Percentiles rank a stretch among this genome's conserved stretches.
phyloP scores from a whole-genome alignment of 1,140 invertebrate genomes.

The Phthorimaea operculella region DNA sequence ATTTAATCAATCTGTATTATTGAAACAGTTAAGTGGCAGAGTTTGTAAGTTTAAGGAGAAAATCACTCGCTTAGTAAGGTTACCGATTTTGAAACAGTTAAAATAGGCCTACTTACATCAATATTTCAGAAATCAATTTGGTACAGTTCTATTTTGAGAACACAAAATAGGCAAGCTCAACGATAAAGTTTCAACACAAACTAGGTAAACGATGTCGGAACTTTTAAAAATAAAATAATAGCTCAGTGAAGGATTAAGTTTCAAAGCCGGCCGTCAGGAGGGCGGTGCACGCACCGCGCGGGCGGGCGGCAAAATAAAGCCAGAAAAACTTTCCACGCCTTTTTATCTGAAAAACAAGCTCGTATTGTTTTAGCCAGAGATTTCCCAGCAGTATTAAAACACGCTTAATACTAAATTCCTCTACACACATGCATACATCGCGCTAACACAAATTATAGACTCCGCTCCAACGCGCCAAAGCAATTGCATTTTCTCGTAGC shows the following conservation, averaged over 20 bases:
- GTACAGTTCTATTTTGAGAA: too few relatives aligned
- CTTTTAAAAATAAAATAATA: slow-evolving; percentile 7
- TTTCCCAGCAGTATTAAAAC: slow-evolving; percentile 2
- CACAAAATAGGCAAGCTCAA: too few relatives aligned
- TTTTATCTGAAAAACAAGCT: slow-evolving; percentile 9
- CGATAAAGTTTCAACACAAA: not conserved
- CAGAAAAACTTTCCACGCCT: not conserved
- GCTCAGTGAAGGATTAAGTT: slow-evolving; percentile 18
- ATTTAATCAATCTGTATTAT: too few relatives aligned
- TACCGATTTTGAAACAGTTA: too few relatives aligned
- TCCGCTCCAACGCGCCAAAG: too few relatives aligned
- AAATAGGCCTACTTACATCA: too few relatives aligned
- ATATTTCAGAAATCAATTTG: too few relatives aligned
- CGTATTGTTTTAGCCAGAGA: not conserved
- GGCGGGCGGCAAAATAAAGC: slow-evolving; percentile 8
- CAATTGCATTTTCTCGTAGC: too few relatives aligned
- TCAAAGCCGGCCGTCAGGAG: slow-evolving; percentile 20
- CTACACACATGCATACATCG: not conserved
- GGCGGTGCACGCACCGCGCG: slow-evolving; percentile 8
- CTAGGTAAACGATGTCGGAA: slow-evolving; percentile 16
- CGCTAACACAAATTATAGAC: too few relatives aligned
- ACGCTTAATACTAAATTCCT: not conserved
- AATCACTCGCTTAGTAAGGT: too few relatives aligned
- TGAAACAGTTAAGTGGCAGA: too few relatives aligned
- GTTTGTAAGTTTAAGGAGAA: too few relatives aligned